Conservation (phyloP, 2,888 invertebrate species). For the Torymus tubicola region DNA sequence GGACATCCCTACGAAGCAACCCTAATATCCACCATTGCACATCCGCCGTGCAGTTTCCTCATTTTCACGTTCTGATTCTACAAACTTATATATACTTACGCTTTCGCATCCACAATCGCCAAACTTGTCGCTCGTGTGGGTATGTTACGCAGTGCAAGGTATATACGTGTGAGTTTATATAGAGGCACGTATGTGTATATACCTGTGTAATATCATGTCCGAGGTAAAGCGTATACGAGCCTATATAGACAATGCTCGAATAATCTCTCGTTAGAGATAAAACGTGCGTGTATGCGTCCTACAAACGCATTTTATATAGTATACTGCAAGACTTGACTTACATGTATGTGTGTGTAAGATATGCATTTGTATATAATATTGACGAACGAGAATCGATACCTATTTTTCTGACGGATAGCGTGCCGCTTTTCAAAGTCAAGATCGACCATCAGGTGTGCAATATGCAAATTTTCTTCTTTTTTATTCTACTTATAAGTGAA, state of each 20-base stretch:
- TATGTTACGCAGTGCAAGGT: background rate
- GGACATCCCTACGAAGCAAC: too few species aligned
- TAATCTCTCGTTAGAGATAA: slow-evolving; percentile 45
- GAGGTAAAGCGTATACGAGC: background rate
- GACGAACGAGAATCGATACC: too few species aligned
- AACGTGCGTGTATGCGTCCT: background rate
- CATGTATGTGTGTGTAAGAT: too few species aligned
- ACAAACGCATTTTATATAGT: slow-evolving; percentile 65
- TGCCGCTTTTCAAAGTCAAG: too few species aligned
- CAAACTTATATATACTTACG: background rate
- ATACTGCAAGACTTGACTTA: slow-evolving; percentile 35
- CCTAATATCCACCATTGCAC: too few species aligned
- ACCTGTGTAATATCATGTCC: background rate
- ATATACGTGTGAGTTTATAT: background rate
- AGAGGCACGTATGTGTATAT: background rate
- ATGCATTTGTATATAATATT: too few species aligned
- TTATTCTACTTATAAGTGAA: too few species aligned
- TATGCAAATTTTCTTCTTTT: too few species aligned
- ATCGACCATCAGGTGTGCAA: too few species aligned
- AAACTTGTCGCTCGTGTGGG: slow-evolving; percentile 18
- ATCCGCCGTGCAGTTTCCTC: background rate
- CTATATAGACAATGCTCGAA: slow-evolving; percentile 24
- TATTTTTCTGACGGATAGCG: too few species aligned
- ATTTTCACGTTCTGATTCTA: slow-evolving; percentile 27
- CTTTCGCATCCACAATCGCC: background rate